Conservation (phyloP, 1,140 invertebrate genomes). For the Heliconius himera region DNA sequence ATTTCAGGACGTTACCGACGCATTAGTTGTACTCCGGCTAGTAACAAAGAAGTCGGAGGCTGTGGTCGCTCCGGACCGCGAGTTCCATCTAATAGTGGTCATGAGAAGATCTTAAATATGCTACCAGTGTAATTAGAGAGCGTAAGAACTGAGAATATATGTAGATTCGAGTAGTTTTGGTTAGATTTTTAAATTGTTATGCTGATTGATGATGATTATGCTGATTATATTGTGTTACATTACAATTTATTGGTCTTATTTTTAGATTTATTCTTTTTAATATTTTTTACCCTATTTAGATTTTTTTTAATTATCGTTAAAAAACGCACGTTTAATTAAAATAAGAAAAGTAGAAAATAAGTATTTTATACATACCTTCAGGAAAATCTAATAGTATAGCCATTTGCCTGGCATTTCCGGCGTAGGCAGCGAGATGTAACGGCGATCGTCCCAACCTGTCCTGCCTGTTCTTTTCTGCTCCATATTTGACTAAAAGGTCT, state of each 20-base stretch:
- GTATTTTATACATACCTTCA: slow-evolving; percentile 52
- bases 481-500: slow-evolving; percentile 63
- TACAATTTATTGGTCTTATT: background rate
- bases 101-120: slow-evolving; percentile 56
- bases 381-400: slow-evolving; percentile 71
- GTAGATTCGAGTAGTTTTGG: background rate
- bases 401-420: slow-evolving; percentile 71
- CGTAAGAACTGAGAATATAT: no score
- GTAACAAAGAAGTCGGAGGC: slow-evolving; percentile 72
- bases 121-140: background rate
- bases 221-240: background rate
- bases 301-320: no score
- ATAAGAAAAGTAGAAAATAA: no score
- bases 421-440: slow-evolving; percentile 75
- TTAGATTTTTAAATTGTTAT: background rate
- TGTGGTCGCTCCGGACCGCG: slow-evolving; percentile 67
- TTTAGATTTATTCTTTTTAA: background rate
- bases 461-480: slow-evolving; percentile 64
- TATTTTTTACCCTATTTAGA: no score
- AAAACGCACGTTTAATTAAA: no score
- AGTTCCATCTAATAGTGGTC: slow-evolving; percentile 73
- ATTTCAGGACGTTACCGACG: slow-evolving; percentile 66
- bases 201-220: background rate
- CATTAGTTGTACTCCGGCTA: slow-evolving; percentile 63
- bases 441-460: slow-evolving; percentile 74